A percentile compares a stretch with the other conserved stretches of the same genome.
phyloP scores from a whole-genome alignment of 1,140 invertebrate species.

The Venustaconcha ellipsiformis region DNA sequence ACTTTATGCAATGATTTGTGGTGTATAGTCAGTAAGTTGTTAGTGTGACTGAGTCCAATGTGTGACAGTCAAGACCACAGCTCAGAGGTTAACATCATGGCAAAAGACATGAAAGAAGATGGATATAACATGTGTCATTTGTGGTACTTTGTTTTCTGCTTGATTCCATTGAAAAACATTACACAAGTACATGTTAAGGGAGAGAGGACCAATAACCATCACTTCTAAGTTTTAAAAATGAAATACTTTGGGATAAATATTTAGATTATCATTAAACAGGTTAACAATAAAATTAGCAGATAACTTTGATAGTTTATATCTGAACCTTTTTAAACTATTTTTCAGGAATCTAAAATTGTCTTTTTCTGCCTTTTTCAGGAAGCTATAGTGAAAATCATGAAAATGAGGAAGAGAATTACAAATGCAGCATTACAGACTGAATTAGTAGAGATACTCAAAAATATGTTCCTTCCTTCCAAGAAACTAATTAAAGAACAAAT shows the following conservation, averaged over 20 bases:
- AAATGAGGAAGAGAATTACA: conserved; percentile 95
- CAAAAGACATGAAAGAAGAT: too few relatives aligned
- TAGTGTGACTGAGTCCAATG: too few relatives aligned
- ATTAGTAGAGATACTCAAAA: conserved; percentile 97
- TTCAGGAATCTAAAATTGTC: not conserved
- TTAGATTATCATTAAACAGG: not conserved
- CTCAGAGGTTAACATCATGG: too few relatives aligned
- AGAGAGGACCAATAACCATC: not conserved
- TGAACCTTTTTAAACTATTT: not conserved
- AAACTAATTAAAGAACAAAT: conserved; percentile 99
- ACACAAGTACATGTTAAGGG: not conserved
- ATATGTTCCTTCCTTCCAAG: conserved; percentile 99
- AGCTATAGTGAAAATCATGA: conserved; percentile 99
- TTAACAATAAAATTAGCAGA: not conserved
- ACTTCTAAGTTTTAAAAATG: not conserved
- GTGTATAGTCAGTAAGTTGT: too few relatives aligned
- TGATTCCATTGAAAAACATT: too few relatives aligned
- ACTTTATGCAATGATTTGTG: too few relatives aligned
- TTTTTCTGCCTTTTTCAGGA: conserved; percentile 76
- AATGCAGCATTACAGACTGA: conserved; percentile 96
- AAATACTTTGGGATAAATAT: not conserved
- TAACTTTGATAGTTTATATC: not conserved
- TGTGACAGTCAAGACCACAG: too few relatives aligned
- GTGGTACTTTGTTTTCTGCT: too few relatives aligned
- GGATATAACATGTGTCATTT: too few relatives aligned